Conservation (phyloP, 2,888 invertebrate species). For the Ganaspis brasiliensis region DNA sequence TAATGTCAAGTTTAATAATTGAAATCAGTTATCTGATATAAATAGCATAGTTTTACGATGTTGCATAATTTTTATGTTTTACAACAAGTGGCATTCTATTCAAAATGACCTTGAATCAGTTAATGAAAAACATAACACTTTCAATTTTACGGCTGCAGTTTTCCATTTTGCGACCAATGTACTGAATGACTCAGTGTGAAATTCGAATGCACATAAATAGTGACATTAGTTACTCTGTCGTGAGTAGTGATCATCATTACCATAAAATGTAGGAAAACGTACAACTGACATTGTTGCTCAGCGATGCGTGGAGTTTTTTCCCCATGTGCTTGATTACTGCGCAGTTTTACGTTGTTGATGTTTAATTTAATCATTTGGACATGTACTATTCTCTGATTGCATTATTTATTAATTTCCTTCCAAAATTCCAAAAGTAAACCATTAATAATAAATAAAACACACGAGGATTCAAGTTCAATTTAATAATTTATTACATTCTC, state of each 20-base stretch:
- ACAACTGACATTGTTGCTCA: slow-evolving; percentile 22
- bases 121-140: slow-evolving; percentile 7
- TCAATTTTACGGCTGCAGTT: neutral
- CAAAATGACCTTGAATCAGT: slow-evolving; percentile 1
- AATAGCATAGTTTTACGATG: neutral
- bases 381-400: neutral
- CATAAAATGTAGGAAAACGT: slow-evolving; percentile 23
- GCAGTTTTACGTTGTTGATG: neutral
- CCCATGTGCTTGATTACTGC: slow-evolving; percentile 4
- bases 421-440: neutral
- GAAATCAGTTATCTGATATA: neutral
- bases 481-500: no score
- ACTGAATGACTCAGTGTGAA: slow-evolving; percentile 29
- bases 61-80: slow-evolving; percentile 17
- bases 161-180: slow-evolving; percentile 22
- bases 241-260: slow-evolving; percentile 19
- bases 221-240: slow-evolving; percentile 1
- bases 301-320: slow-evolving; percentile 22
- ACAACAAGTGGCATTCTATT: neutral
- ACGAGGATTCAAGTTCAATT: no score
- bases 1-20: no score
- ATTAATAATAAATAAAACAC: neutral
- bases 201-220: slow-evolving; percentile 7
- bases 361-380: neutral
- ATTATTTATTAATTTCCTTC: neutral